Conservation (phyloP, 2,888 invertebrate genomes). For the Saturnia pavonia region DNA sequence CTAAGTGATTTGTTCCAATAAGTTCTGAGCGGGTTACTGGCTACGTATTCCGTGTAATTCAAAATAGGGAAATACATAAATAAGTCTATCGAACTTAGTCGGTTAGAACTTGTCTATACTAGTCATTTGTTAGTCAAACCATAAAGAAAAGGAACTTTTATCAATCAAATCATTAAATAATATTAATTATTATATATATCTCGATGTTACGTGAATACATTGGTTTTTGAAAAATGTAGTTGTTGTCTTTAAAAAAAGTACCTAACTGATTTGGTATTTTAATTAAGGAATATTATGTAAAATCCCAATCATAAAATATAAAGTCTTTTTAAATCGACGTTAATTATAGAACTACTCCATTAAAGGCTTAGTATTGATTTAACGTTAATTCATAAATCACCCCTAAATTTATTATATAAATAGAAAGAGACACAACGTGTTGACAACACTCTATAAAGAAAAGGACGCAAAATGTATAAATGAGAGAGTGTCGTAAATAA, state of each 20-base stretch:
- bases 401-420: slow-evolving; percentile 65
- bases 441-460: slow-evolving; percentile 39
- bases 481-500: slow-evolving; percentile 74
- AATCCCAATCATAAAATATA: background rate
- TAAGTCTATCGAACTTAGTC: background rate
- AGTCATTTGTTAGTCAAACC: background rate
- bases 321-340: background rate
- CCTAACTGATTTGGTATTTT: background rate
- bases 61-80: background rate
- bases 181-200: too few relatives aligned
- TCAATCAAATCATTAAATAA: too few relatives aligned
- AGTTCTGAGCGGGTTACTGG: background rate
- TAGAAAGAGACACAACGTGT: slow-evolving; percentile 48
- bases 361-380: background rate
- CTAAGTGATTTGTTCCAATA: background rate
- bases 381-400: slow-evolving; percentile 67
- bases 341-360: background rate
- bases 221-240: too few relatives aligned
- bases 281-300: background rate
- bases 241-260: too few relatives aligned
- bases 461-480: slow-evolving; percentile 59
- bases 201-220: too few relatives aligned
- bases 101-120: background rate
- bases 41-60: background rate
- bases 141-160: too few relatives aligned